phyloP scores from a whole-genome alignment of 1,140 invertebrate genomes.

The Drosophila setifemur region DNA sequence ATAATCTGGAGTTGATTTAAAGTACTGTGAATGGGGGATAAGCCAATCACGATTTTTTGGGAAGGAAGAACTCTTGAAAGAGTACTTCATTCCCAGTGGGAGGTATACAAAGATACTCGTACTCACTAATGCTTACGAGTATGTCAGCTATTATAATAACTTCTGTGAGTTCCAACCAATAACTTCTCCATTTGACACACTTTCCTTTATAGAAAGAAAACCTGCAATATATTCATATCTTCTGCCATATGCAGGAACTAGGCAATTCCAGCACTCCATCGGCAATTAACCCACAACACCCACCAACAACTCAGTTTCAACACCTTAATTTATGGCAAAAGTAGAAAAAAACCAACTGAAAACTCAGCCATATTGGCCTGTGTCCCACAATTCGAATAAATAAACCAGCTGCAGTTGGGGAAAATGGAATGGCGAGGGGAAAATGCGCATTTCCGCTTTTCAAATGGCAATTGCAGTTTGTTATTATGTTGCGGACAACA shows the following conservation, averaged over 20 bases:
- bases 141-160: conserved; percentile 2
- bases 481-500: conserved; percentile 57
- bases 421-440: conserved; percentile 7
- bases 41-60: not conserved
- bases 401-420: not conserved
- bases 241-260: conserved; percentile 19
- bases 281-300: conserved; percentile 58
- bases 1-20: conserved; percentile 29
- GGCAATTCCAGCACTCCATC: conserved; percentile 43
- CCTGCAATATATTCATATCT: conserved; percentile 30
- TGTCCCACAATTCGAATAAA: conserved; percentile 10
- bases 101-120: not conserved
- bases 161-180: not conserved
- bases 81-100: conserved; percentile 2
- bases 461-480: conserved; percentile 52
- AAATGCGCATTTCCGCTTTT: conserved; percentile 58
- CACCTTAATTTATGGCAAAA: conserved; percentile 56
- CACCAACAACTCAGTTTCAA: conserved; percentile 26
- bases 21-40: conserved; percentile 1
- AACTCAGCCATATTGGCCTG: conserved; percentile 44
- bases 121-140: too few species aligned
- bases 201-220: conserved; percentile 2
- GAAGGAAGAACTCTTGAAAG: not conserved
- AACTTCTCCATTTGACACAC: conserved; percentile 3
- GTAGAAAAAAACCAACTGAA: conserved; percentile 1